Evolutionary conservation across 2,113 vertebrate genomes (phyloP), one percentile per base, ranked within the genome.

Genomic region (Typhlomys cinereus): DNA sequence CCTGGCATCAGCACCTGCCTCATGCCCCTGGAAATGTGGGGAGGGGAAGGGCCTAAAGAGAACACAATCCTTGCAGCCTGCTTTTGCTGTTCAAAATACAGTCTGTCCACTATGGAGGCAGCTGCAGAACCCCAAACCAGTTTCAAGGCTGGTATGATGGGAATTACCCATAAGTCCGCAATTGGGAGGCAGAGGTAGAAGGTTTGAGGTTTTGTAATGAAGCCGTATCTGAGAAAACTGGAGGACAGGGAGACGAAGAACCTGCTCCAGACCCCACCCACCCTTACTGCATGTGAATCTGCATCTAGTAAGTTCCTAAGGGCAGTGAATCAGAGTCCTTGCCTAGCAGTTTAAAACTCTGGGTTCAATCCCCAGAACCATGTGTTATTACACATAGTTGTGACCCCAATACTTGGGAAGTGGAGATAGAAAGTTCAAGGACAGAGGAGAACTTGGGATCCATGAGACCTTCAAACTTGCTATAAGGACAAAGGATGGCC

Each of bases 11-110:
- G 59, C 5, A 25, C 23, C 29, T 21, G 0, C 3, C 39, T 69
- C 76, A 29, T 20, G 29, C 80, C 52, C 73, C 23, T 69, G 52
- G 78, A 15, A 44, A 41, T 2, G 7, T 29, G 4, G 83, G 6
- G 34, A 21, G 31, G 11, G 70, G 41, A 13, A 29, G 39, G 15
- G 50, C 36, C 34, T 12, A 21, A 46, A 36, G 36, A 79, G 84
- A 71, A 36, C 31, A 34, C 23, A 3, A 3, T 7, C 46, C 36
- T 11, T 0, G 5, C 14, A 36, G 23, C 4, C 1, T 36, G 5
- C 6, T 44, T 87, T 46, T 25, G 36, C 59, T 61, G 20, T 25
- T 86, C 71, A 48, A 41, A 59, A 39, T 13, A 39, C 2, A 11
- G 25, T 29, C 75, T 27, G 2, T 9, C 36, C 73, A 20, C 31